These are phyloP conservation scores for Leptonema lineaticorne DNA, from an alignment of 1,140 invertebrate genomes.

Conservation along the genomic window DNA sequence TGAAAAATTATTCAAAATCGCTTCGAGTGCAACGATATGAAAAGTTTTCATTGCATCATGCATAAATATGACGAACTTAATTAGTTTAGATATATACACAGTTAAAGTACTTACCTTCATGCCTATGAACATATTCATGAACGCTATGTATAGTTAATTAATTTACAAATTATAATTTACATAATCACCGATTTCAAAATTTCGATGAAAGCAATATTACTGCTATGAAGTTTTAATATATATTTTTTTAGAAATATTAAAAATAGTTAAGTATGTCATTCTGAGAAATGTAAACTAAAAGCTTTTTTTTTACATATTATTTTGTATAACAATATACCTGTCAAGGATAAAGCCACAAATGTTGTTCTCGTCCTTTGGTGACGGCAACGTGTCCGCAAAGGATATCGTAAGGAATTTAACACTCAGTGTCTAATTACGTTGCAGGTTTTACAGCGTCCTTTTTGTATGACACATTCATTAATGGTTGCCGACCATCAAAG, in stretches of 20 bases:
- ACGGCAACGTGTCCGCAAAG: slow-evolving; percentile 6
- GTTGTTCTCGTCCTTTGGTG: not conserved
- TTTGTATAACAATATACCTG: too few species aligned
- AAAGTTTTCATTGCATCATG: not conserved
- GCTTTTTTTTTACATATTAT: too few species aligned
- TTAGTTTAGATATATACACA: not conserved
- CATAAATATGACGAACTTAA: not conserved
- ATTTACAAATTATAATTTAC: not conserved
- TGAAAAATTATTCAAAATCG: not conserved
- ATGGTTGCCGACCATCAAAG: slow-evolving; percentile 14
- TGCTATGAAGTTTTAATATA: too few species aligned
- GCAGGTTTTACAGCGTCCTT: slow-evolving; percentile 25
- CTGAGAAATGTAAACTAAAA: too few species aligned
- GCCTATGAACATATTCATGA: not conserved
- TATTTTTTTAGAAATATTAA: too few species aligned
- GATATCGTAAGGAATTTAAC: slow-evolving; percentile 27
- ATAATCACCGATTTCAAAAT: too few species aligned
- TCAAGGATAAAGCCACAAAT: too few species aligned
- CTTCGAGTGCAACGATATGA: not conserved
- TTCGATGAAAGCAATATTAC: too few species aligned
- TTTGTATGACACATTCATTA: slow-evolving; percentile 36
- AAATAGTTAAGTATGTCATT: too few species aligned
- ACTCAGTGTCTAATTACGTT: slow-evolving; percentile 31
- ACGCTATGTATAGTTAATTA: not conserved
- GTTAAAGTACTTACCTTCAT: not conserved